These are phyloP conservation scores for Polypedilum vanderplanki DNA, from an alignment of 1,140 invertebrate genomes.

Conservation along the genomic window DNA sequence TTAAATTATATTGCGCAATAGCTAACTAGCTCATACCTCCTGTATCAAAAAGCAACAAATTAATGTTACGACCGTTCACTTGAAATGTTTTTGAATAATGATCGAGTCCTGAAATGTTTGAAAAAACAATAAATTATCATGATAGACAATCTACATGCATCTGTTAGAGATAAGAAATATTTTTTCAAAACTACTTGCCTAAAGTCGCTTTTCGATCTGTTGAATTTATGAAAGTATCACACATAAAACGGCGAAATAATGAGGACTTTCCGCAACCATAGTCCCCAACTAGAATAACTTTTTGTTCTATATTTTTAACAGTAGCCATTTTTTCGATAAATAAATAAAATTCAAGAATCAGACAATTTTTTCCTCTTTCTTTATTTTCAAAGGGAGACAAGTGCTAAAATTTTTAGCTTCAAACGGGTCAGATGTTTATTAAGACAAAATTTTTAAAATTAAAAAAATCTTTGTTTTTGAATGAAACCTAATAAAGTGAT, in stretches of 20 bases:
- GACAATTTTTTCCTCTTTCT: slow-evolving; percentile 1
- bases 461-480: neutral
- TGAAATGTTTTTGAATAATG: slow-evolving; percentile 9
- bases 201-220: slow-evolving; percentile 80
- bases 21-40: neutral
- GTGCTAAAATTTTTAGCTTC: neutral
- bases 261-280: slow-evolving; percentile 94
- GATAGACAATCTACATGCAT: neutral
- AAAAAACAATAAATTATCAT: neutral
- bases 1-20: neutral
- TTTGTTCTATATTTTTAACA: slow-evolving; percentile 77
- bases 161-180: neutral
- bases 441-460: neutral
- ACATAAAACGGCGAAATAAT: slow-evolving; percentile 62
- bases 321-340: slow-evolving; percentile 56
- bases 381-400: neutral
- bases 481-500: no score
- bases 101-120: neutral
- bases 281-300: slow-evolving; percentile 91
- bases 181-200: slow-evolving; percentile 44
- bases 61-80: neutral
- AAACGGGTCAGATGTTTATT: neutral
- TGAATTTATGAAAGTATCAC: slow-evolving; percentile 67
- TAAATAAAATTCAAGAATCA: neutral
- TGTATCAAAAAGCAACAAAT: neutral